phyloP scores from a whole-genome alignment of 1,140 invertebrate species.

The Spodoptera frugiperda region DNA sequence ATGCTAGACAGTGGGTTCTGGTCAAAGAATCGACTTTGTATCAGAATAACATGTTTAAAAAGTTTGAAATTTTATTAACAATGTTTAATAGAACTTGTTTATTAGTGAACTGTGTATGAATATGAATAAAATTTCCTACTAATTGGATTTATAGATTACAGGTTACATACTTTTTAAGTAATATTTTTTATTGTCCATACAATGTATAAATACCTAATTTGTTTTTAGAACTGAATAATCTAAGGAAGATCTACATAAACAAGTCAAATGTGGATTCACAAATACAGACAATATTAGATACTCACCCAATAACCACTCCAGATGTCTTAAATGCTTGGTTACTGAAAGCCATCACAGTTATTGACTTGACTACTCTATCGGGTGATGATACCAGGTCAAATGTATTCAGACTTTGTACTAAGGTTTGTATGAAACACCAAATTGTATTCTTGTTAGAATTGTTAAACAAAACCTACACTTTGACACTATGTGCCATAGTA shows the following conservation, averaged over 20 bases:
- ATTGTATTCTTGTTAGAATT: constrained; percentile 10
- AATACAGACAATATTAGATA: constrained; percentile 78
- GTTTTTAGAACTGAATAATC: background rate
- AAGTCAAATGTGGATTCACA: constrained; percentile 87
- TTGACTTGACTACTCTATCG: constrained; percentile 96
- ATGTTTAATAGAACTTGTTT: no score
- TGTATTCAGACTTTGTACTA: constrained; percentile 92
- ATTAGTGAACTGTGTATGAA: no score
- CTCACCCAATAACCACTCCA: constrained; percentile 70
- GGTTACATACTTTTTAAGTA: background rate
- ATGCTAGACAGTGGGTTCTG: background rate
- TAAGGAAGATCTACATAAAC: constrained; percentile 82
- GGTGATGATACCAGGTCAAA: constrained; percentile 95
- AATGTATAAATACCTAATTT: background rate
- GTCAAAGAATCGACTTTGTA: no score
- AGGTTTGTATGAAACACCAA: constrained; percentile 86
- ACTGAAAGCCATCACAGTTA: constrained; percentile 92
- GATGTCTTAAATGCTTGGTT: constrained; percentile 91
- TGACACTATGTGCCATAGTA: no score
- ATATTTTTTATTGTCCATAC: background rate
- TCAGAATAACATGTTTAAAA: background rate
- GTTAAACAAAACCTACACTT: no score
- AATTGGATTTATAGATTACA: no score
- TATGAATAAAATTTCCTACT: no score
- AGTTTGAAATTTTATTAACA: background rate